Evolutionary conservation across 2,113 vertebrate genomes (phyloP), one percentile per base, ranked within the genome.

Genomic region (Grallaria varia): DNA sequence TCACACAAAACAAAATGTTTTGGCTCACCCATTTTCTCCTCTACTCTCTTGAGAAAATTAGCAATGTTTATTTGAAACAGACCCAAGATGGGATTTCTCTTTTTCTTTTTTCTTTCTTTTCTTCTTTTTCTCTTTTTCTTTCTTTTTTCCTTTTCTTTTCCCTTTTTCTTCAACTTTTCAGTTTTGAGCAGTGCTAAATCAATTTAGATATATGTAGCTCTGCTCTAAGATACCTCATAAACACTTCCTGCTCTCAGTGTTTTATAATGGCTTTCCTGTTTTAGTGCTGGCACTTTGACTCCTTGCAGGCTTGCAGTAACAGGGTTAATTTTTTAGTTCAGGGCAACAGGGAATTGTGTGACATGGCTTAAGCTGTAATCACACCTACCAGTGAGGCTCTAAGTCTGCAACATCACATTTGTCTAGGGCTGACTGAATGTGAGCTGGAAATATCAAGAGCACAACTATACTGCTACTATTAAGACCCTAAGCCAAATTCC

Each of bases 301-400:
- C 17, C 25, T 62, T 77, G 31, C 75, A 85, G 23, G 19, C 42
- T 68, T 71, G n/a, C 39, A 71, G 56, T 83, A 88, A 80, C 47
- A 67, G 68, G 72, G 63, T 89, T 94, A 94, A 95, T 66, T 88
- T 87, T 94, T 94, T 37, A 86, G 27, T 83, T 88, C 68, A 67
- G 42, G n/a, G 21, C 55, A 85, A 66, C 1, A 39, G 82, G 79
- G 67, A 58, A 30, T 83, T 53, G 37, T 66, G 45, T 71, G 87
- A 58, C 50, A n/a, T 17, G 84, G 33, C 56, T 76, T 66, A 84
- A 93, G 28, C 19, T 89, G 49, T 83, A 86, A 80, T 90, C 75
- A 82, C 49, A 59, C 12, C 55, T 58, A 66, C 19, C 1, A 4
- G 31, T 4, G 15, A 77, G 22, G 37, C 44, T 74, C 53, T 42